Evolutionary conservation across 2,113 vertebrate genomes (phyloP).

Genomic region (Diphyllodes magnificus): DNA sequence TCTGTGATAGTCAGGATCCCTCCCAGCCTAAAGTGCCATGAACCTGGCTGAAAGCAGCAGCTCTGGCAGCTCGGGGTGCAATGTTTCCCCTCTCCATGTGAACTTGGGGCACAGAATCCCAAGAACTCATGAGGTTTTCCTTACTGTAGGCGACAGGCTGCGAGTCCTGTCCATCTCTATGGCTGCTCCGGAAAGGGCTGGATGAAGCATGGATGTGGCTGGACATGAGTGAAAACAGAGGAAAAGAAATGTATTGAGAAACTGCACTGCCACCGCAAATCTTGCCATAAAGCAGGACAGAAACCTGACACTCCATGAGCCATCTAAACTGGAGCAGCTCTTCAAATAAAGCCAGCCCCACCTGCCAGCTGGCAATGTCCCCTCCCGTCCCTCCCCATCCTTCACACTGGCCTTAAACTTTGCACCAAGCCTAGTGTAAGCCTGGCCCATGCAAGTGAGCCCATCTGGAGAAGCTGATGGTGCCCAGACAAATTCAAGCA

Average conservation of each 20-base stretch:
- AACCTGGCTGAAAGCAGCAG: neutral
- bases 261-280: neutral
- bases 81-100: neutral
- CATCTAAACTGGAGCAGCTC: neutral
- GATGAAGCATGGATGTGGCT: neutral
- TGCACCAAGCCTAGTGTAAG: neutral
- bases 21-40: neutral
- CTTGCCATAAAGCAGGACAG: neutral
- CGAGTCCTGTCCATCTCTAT: neutral
- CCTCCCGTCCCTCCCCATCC: neutral
- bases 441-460: neutral
- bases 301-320: neutral
- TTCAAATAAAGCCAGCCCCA: neutral
- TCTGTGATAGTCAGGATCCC: neutral
- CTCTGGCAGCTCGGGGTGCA: neutral
- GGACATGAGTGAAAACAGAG: neutral
- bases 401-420: neutral
- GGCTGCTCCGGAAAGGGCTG: neutral
- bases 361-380: neutral
- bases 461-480: accelerated
- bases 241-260: accelerated
- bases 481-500: neutral
- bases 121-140: neutral
- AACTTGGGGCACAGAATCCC: neutral
- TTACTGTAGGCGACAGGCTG: neutral